phyloP scores from a whole-genome alignment of 2,113 vertebrate genomes.

The Pachycephala philippinensis region DNA sequence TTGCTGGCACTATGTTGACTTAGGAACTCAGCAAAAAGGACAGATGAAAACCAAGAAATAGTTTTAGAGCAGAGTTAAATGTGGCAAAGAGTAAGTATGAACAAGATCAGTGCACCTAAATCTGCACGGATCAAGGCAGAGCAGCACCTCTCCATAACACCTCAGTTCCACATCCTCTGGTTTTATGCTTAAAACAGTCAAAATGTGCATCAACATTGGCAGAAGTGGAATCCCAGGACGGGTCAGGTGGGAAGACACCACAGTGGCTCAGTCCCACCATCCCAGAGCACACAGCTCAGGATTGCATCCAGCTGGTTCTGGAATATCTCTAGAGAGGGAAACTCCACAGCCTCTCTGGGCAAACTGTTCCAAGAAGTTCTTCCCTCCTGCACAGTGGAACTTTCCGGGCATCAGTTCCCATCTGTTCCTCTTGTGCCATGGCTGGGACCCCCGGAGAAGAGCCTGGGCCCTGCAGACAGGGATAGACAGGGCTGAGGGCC shows the following conservation, averaged over 20 bases:
- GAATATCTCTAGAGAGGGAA: not conserved
- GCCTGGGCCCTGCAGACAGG: not conserved
- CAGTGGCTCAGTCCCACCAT: not conserved
- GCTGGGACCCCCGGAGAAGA: not conserved
- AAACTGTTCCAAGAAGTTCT: not conserved
- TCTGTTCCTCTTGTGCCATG: not conserved
- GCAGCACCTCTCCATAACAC: not conserved
- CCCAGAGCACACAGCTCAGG: not conserved
- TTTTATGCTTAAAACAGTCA: not conserved
- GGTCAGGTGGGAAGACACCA: not conserved
- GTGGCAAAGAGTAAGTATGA: not conserved
- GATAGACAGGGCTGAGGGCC: not conserved
- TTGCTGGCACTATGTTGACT: not conserved
- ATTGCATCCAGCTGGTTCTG: not conserved
- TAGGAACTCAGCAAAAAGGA: not conserved
- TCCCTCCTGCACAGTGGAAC: not conserved
- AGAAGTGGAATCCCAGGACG: not conserved
- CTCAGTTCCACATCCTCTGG: not conserved
- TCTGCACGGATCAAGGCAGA: not conserved
- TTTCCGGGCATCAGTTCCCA: not conserved
- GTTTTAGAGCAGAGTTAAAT: not conserved
- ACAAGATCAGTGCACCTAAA: not conserved
- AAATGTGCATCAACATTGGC: accelerated
- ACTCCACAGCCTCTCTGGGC: not conserved
- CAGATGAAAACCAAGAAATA: accelerated